Conservation (phyloP, 2,113 vertebrate species). For the Calidris pygmaea region DNA sequence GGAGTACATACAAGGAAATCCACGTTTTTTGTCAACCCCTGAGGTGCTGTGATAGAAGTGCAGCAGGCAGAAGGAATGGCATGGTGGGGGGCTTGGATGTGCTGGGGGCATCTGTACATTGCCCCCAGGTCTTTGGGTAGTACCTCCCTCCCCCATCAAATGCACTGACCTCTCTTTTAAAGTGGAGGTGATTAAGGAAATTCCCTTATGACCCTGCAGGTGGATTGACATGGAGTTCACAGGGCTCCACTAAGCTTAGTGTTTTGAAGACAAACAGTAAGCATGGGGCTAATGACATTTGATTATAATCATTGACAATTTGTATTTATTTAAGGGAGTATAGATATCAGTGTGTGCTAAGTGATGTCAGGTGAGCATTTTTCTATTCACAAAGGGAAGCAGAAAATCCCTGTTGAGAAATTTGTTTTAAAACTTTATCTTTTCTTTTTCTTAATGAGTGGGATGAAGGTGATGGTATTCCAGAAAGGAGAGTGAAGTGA, state of each 20-base stretch:
- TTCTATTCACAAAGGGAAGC: neutral
- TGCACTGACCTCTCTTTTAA: neutral
- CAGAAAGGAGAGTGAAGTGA: neutral
- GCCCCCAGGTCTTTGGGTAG: neutral
- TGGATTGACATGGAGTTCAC: neutral
- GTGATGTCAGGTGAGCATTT: neutral
- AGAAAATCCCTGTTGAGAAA: neutral
- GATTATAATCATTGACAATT: neutral
- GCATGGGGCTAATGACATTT: neutral
- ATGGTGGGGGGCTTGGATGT: fast-evolving
- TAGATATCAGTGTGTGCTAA: neutral
- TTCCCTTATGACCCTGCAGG: neutral
- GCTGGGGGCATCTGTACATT: neutral
- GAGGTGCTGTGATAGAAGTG: neutral
- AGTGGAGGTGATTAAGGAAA: neutral
- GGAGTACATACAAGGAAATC: neutral
- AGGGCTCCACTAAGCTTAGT: neutral
- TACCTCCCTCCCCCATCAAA: neutral
- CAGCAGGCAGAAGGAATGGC: neutral
- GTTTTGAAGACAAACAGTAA: neutral
- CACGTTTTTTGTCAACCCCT: fast-evolving
- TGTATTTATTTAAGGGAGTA: neutral
- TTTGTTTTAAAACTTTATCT: neutral
- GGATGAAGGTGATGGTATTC: neutral
- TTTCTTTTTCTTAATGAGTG: neutral